These are phyloP conservation scores for Actias luna DNA, from an alignment of 2,888 invertebrate genomes.

Conservation along the genomic window DNA sequence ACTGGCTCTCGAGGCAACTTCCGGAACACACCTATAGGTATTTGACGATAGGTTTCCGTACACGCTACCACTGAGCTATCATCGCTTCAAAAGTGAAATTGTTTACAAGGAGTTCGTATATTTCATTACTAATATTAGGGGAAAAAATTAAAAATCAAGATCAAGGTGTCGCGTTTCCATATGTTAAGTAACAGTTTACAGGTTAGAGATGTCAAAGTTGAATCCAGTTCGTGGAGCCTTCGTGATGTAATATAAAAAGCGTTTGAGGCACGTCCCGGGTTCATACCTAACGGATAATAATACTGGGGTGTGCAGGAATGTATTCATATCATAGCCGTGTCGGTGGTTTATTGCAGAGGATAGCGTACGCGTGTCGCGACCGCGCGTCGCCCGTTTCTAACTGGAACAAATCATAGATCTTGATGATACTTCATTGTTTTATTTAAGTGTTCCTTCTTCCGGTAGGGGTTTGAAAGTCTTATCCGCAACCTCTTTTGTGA, in stretches of 20 bases:
- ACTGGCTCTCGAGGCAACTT: too few relatives aligned
- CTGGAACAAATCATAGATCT: background rate
- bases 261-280: background rate
- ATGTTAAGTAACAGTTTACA: background rate
- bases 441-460: too few relatives aligned
- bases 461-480: too few relatives aligned
- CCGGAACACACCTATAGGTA: too few relatives aligned
- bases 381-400: slow-evolving; percentile 25
- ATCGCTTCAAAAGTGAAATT: too few relatives aligned
- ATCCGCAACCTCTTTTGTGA: too few relatives aligned
- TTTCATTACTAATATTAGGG: too few relatives aligned
- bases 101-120: too few relatives aligned
- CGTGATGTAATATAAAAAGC: background rate
- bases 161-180: too few relatives aligned
- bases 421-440: background rate
- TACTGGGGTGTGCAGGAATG: slow-evolving; percentile 31
- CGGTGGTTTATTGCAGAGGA: slow-evolving; percentile 34
- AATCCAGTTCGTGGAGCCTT: background rate
- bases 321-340: slow-evolving; percentile 33
- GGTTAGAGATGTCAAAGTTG: background rate
- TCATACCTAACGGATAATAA: slow-evolving; percentile 13
- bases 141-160: too few relatives aligned
- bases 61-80: too few relatives aligned
- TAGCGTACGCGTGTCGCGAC: slow-evolving; percentile 32
- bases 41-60: too few relatives aligned